Base-by-base conservation (phyloP, 2,888 invertebrate genomes). In the Epistrophe eligans region DNA sequence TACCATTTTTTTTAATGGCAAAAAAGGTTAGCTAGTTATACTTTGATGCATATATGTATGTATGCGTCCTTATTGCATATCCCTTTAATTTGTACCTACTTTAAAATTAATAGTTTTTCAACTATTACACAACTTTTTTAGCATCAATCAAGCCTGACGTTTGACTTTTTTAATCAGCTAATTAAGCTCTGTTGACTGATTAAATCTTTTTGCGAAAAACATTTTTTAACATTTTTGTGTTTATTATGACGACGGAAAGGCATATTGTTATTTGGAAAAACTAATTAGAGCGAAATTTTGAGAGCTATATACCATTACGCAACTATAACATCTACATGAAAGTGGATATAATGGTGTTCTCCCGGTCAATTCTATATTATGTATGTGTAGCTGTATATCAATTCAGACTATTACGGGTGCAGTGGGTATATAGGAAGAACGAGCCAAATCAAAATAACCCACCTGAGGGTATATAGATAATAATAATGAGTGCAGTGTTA, bases 81-180 rank as follows among this genome's bases (percentile, higher is more conserved):
- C 15, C 24, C 32, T 32, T 28, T 28, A 55, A 55, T n/a, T n/a
- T n/a, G n/a, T n/a, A n/a, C n/a, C n/a, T 55, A 19, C 28, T 28
- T 55, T 15, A 2, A 15, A 55, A 8, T 15, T 55, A 24, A 4
- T 57, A 35, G 43, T 55, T 62, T 28, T 13, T 7, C 8, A 57
- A 50, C 52, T 58, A 58, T 79, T 84, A 28, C 62, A 43, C 35
- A 79, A 79, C 62, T 79, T 55, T 17, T 55, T n/a, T n/a, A n/a
- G n/a, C n/a, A 43, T 11, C 52, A 73, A 73, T 38, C 13, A 73
- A 79, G 70, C 45, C 55, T 60, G 38, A 13, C 60, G 52, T 67
- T 83, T 83, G 77, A 73, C 79, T 60, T 35, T 24, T 52, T 60
- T 50, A 19, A 52, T 57, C 38, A 32, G 70, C 67, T 84, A 84